A percentile compares a stretch with the other conserved stretches of the same genome.
These are phyloP conservation scores for Luperina nickerlii DNA, from an alignment of 2,888 invertebrate genomes.

Conservation along the genomic window DNA sequence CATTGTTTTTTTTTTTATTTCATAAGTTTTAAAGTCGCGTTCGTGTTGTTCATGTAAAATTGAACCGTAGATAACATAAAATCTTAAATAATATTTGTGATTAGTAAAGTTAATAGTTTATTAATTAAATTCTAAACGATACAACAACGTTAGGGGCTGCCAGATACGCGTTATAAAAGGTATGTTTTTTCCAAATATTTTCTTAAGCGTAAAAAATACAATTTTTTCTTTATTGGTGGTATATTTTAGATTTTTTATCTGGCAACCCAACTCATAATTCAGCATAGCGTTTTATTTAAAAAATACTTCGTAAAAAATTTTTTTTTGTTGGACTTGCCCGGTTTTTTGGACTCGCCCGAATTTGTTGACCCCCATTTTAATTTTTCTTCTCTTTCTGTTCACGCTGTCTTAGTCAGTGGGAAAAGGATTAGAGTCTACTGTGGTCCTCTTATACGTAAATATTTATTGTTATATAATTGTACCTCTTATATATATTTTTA, in stretches of 20 bases:
- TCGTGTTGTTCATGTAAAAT: not conserved
- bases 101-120: not conserved
- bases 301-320: not conserved
- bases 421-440: constrained; percentile 85
- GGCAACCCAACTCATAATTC: constrained; percentile 14
- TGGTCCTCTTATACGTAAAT: constrained; percentile 87
- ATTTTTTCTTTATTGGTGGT: not conserved
- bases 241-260: constrained; percentile 4
- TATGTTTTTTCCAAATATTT: not conserved
- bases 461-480: constrained; percentile 63
- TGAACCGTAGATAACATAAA: not conserved
- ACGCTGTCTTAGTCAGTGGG: constrained; percentile 84
- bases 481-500: constrained; percentile 52
- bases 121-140: not conserved
- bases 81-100: not conserved
- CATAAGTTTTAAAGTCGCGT: not conserved
- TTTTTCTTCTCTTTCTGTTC: constrained; percentile 83
- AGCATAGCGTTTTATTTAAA: not conserved
- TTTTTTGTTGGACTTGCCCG: not conserved
- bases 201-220: not conserved
- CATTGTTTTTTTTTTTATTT: not conserved
- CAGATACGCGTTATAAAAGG: constrained; percentile 18
- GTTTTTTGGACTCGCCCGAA: constrained; percentile 1
- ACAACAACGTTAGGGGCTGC: not conserved
- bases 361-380: constrained; percentile 50